phyloP scores from a whole-genome alignment of 2,797 vertebrate genomes.

The Anolis apletophallus region DNA sequence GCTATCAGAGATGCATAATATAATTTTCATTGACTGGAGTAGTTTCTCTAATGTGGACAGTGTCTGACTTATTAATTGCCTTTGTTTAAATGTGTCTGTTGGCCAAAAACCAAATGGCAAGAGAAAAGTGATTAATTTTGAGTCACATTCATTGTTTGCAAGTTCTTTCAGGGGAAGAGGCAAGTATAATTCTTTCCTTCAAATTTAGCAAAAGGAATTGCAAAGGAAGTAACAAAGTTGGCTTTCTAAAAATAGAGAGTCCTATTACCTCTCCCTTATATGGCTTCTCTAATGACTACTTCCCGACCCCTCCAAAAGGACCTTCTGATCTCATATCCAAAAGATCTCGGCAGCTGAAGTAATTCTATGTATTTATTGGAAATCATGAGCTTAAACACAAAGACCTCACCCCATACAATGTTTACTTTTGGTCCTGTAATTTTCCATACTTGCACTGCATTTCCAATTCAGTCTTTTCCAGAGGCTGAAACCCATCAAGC shows the following conservation, averaged over 20 bases:
- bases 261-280: slow-evolving; percentile 53
- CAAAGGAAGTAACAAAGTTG: not conserved
- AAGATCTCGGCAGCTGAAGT: slow-evolving; percentile 45
- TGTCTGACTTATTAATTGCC: not conserved
- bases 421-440: slow-evolving; percentile 30
- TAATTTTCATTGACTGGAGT: not conserved
- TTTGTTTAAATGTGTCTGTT: not conserved
- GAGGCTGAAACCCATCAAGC: not conserved
- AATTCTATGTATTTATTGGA: slow-evolving; percentile 23
- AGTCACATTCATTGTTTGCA: not conserved
- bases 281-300: slow-evolving; percentile 46
- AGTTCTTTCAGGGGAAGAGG: not conserved
- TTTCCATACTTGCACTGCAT: not conserved
- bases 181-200: not conserved
- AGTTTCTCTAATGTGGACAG: not conserved
- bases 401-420: slow-evolving; percentile 18
- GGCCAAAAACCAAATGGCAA: not conserved
- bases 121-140: not conserved
- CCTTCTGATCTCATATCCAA: slow-evolving; percentile 53
- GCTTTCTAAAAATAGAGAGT: slow-evolving; percentile 58
- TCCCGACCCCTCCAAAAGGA: slow-evolving; percentile 42
- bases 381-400: slow-evolving; percentile 28
- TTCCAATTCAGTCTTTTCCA: slow-evolving; percentile 7
- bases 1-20: too few species aligned
- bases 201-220: not conserved